phyloP scores from a whole-genome alignment of 2,888 invertebrate species.

The Mimumesa dahlbomi region DNA sequence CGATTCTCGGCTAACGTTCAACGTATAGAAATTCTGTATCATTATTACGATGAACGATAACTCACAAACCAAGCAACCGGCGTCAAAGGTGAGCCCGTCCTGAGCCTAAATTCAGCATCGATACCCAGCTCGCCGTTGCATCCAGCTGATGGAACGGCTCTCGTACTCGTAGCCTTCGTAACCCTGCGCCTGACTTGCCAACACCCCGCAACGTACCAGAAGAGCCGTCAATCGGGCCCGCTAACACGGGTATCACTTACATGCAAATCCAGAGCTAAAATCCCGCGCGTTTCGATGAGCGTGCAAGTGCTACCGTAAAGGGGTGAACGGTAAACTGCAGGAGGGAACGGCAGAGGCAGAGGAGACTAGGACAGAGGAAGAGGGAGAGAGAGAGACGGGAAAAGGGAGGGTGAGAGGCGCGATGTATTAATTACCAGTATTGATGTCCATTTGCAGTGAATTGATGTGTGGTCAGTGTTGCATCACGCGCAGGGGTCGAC shows the following conservation, averaged over 20 bases:
- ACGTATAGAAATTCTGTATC: too few relatives aligned
- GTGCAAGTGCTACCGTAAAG: conserved; percentile 61
- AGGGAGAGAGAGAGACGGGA: conserved; percentile 30
- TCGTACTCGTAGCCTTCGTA: conserved; percentile 10
- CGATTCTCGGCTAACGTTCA: too few relatives aligned
- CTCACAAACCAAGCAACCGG: too few relatives aligned
- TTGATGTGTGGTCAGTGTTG: conserved; percentile 81
- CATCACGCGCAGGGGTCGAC: conserved; percentile 79
- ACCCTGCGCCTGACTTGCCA: conserved; percentile 63
- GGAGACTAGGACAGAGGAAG: background rate
- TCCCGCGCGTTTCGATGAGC: conserved; percentile 68
- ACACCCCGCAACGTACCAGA: conserved; percentile 60
- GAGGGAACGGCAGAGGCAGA: conserved; percentile 26
- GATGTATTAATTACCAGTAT: conserved; percentile 81
- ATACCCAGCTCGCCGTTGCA: conserved; percentile 1
- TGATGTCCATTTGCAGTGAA: conserved; percentile 81
- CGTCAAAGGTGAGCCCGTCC: too few relatives aligned
- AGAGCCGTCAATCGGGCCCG: conserved; percentile 76
- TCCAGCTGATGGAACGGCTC: conserved; percentile 21
- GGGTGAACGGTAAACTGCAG: conserved; percentile 44
- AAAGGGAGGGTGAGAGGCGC: conserved; percentile 73
- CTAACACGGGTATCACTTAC: conserved; percentile 76
- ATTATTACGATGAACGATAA: too few relatives aligned
- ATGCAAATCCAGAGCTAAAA: conserved; percentile 76
- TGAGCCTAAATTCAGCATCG: background rate